phyloP scores from a whole-genome alignment of 2,113 vertebrate species.

The Cricetomys ansorgei region DNA sequence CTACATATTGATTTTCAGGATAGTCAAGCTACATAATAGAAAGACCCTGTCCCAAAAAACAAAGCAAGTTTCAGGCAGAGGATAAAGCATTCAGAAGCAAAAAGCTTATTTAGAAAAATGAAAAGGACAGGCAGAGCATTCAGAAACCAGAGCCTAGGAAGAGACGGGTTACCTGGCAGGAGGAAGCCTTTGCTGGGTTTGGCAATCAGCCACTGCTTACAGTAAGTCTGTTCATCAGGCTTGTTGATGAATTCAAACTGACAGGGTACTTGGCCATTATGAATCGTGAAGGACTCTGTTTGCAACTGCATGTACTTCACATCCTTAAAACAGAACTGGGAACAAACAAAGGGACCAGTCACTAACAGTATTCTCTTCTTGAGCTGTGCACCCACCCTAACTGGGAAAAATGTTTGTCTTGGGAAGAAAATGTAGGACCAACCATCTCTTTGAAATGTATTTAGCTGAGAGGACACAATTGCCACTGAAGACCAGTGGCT shows the following conservation, averaged over 20 bases:
- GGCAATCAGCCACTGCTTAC: slow-evolving; percentile 95
- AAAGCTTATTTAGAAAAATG: slow-evolving; percentile 16
- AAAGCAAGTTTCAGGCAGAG: background rate
- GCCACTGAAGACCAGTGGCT: background rate
- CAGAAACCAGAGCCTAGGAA: background rate
- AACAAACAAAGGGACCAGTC: slow-evolving; percentile 45
- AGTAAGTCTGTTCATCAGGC: slow-evolving; percentile 92
- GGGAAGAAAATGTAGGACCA: slow-evolving; percentile 30
- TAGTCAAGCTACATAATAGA: background rate
- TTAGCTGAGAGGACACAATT: background rate
- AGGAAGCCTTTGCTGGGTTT: slow-evolving; percentile 95
- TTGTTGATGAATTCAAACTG: slow-evolving; percentile 98
- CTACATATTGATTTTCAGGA: background rate
- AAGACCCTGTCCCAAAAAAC: background rate
- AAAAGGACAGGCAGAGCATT: background rate
- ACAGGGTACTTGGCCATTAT: slow-evolving; percentile 96
- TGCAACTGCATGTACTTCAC: slow-evolving; percentile 97
- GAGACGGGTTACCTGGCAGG: slow-evolving; percentile 88
- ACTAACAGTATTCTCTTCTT: background rate
- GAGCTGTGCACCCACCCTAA: background rate
- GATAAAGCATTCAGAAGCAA: slow-evolving; percentile 38
- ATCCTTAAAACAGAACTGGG: slow-evolving; percentile 93
- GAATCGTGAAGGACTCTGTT: slow-evolving; percentile 89
- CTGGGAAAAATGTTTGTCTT: background rate
- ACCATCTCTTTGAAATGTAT: slow-evolving; percentile 4